These are phyloP conservation scores for Urocitellus parryii DNA, from an alignment of 2,113 vertebrate species.

Conservation along the genomic window DNA sequence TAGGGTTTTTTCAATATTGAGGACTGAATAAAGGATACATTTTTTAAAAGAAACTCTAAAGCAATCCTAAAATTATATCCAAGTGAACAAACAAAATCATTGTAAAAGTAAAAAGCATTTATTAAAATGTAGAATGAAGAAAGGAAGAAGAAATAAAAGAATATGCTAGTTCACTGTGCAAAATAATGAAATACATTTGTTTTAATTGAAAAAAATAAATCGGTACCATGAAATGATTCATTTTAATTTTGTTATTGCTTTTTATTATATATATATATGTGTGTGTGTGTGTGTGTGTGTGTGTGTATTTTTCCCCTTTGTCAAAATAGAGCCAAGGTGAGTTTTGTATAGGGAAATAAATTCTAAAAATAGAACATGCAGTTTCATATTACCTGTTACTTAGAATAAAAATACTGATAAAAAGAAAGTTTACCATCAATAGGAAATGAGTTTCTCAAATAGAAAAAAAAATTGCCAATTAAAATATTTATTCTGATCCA, in stretches of 20 bases:
- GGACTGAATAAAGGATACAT: background rate
- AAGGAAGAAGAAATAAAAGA: background rate
- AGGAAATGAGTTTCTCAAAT: background rate
- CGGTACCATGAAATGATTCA: background rate
- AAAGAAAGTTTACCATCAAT: background rate
- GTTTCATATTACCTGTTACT: background rate
- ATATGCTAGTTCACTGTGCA: background rate
- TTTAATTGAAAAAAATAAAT: background rate
- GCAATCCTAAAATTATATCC: background rate
- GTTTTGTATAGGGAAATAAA: background rate
- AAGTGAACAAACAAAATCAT: background rate
- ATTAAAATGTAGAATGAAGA: background rate
- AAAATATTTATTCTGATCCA: background rate
- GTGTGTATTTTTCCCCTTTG: background rate
- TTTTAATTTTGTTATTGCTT: background rate
- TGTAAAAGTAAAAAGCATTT: background rate
- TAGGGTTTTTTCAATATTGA: background rate
- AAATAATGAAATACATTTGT: background rate
- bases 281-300: too few relatives aligned
- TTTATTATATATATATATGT: background rate
- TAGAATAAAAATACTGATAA: background rate
- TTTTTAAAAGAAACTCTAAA: background rate
- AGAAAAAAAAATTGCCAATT: background rate
- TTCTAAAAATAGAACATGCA: background rate
- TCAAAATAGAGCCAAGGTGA: background rate